Evolutionary conservation across 2,797 vertebrate genomes (phyloP).

Genomic region (Macroramphosus scolopax): DNA sequence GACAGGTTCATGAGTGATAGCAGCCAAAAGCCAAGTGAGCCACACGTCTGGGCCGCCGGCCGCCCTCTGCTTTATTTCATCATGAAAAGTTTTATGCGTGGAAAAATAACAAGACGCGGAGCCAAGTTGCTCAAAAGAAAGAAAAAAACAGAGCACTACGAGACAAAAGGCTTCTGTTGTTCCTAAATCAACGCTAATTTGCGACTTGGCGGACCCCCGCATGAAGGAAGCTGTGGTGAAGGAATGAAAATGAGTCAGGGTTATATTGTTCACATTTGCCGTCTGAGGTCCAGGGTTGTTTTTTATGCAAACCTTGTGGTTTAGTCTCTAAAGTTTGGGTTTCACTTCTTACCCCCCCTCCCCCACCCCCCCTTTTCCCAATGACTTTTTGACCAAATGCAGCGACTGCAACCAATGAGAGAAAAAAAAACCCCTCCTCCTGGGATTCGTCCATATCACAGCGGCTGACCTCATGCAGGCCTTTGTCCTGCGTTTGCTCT

Average conservation of each 20-base stretch:
- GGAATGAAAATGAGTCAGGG: constrained; percentile 44
- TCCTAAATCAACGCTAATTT: constrained; percentile 72
- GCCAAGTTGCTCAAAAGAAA: constrained; percentile 58
- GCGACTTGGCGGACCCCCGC: constrained; percentile 60
- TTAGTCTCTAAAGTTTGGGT: constrained; percentile 41
- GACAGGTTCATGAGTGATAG: constrained; percentile 53
- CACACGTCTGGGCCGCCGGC: constrained; percentile 24
- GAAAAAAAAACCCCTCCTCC: background rate
- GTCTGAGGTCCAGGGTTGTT: constrained; percentile 50
- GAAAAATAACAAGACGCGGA: constrained; percentile 69
- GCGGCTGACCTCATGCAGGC: background rate
- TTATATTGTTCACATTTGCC: constrained; percentile 57
- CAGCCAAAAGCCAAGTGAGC: constrained; percentile 40
- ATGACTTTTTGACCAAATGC: constrained; percentile 21
- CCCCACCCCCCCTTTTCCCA: constrained; percentile 8
- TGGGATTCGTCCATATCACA: constrained; percentile 35
- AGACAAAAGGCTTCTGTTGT: constrained; percentile 81
- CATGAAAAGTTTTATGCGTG: constrained; percentile 69
- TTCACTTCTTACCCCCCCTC: constrained; percentile 44
- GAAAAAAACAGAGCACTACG: constrained; percentile 17
- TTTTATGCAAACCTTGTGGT: constrained; percentile 56
- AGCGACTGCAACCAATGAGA: constrained; percentile 16
- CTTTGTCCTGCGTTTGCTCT: constrained; percentile 39
- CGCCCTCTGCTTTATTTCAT: constrained; percentile 69
- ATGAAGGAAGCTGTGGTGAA: constrained; percentile 58